Evolutionary conservation across 2,797 vertebrate genomes (phyloP).

Genomic region (Octomys mimax): DNA sequence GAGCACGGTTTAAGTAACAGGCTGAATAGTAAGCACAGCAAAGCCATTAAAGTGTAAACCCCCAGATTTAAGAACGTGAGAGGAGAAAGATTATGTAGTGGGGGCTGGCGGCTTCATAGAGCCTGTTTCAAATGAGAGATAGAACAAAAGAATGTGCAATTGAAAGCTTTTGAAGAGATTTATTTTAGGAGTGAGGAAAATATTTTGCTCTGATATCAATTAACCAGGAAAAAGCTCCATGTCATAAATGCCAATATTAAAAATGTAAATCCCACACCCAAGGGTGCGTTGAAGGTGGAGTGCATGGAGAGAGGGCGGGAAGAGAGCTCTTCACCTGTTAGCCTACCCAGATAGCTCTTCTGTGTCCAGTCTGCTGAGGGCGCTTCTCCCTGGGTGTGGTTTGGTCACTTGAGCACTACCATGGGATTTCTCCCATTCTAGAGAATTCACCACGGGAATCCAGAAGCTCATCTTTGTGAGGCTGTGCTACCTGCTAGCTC

Average conservation of each 20-base stretch:
- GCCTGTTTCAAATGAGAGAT: slow-evolving; percentile 90
- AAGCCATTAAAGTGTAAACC: slow-evolving; percentile 92
- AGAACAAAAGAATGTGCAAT: slow-evolving; percentile 90
- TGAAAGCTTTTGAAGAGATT: slow-evolving; percentile 91
- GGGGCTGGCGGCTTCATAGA: slow-evolving; percentile 90
- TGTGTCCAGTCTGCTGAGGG: slow-evolving; percentile 75
- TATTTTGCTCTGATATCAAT: slow-evolving; percentile 92
- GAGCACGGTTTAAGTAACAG: slow-evolving; percentile 89
- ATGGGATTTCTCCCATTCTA: not conserved
- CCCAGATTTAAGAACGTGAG: slow-evolving; percentile 91
- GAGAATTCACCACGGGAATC: slow-evolving; percentile 32
- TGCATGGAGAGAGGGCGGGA: slow-evolving; percentile 87
- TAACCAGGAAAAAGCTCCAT: slow-evolving; percentile 89
- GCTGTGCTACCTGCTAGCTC: slow-evolving; percentile 29
- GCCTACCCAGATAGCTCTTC: slow-evolving; percentile 86
- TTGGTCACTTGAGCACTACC: slow-evolving; percentile 7
- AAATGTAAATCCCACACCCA: slow-evolving; percentile 92
- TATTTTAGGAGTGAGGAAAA: slow-evolving; percentile 91
- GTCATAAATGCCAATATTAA: slow-evolving; percentile 90
- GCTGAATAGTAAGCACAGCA: slow-evolving; percentile 90
- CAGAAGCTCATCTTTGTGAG: slow-evolving; percentile 32
- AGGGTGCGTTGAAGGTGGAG: slow-evolving; percentile 89
- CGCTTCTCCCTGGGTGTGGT: not conserved
- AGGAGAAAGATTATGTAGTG: slow-evolving; percentile 91
- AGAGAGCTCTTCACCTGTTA: slow-evolving; percentile 78